Evolutionary conservation across 2,113 vertebrate species (phyloP).

Genomic region (Pterocles orientalis): DNA sequence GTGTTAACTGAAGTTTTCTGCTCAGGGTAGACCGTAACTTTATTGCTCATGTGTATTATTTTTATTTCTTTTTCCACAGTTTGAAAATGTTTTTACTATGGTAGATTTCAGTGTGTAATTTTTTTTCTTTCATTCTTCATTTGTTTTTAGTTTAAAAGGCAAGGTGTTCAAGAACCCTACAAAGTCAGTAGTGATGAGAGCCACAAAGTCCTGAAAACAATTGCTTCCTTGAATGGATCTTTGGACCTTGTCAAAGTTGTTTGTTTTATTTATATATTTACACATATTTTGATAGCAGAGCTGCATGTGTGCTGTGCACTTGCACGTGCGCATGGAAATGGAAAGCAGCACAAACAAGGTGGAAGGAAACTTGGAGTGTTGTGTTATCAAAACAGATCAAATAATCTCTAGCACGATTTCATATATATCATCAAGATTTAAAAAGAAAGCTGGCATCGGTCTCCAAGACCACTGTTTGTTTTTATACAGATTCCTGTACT

Average conservation of each 20-base stretch:
- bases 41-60: not conserved
- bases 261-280: not conserved
- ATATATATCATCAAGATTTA: not conserved
- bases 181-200: not conserved
- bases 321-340: not conserved
- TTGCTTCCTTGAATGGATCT: not conserved
- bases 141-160: not conserved
- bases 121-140: not conserved
- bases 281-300: not conserved
- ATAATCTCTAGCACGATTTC: not conserved
- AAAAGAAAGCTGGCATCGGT: not conserved
- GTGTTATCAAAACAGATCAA: not conserved
- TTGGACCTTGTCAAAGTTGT: not conserved
- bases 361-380: not conserved
- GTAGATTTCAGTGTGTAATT: not conserved
- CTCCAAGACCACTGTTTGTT: not conserved
- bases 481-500: not conserved
- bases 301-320: rapidly evolving
- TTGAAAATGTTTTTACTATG: not conserved
- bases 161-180: not conserved
- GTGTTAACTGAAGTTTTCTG: not conserved
- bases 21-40: not conserved
- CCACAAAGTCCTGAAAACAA: not conserved
- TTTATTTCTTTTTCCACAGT: not conserved
- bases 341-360: not conserved